Conservation (phyloP, 2,113 vertebrate species). For the Guaruba guarouba region DNA sequence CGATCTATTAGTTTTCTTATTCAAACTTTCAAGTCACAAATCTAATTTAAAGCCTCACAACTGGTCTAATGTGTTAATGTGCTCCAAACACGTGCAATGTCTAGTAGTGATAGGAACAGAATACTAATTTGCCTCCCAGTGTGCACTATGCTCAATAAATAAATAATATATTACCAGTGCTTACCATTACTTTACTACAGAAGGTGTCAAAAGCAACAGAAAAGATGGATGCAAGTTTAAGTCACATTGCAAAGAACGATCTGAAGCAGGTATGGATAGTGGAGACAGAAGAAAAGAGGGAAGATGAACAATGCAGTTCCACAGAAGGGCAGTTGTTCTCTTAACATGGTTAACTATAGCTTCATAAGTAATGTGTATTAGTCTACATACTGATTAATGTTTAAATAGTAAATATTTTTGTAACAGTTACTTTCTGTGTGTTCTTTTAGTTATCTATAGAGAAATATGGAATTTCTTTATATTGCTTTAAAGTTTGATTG, state of each 20-base stretch:
- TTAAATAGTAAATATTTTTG: background rate
- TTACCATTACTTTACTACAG: constrained; percentile 60
- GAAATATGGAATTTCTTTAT: background rate
- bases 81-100: constrained; percentile 67
- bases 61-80: constrained; percentile 76
- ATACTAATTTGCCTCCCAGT: constrained; percentile 71
- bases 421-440: background rate
- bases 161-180: constrained; percentile 71
- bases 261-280: background rate
- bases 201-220: constrained; percentile 67
- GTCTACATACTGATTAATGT: background rate
- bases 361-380: background rate
- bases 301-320: background rate
- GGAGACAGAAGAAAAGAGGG: background rate
- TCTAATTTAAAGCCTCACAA: constrained; percentile 82
- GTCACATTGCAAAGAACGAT: constrained; percentile 38
- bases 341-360: background rate
- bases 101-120: constrained; percentile 62
- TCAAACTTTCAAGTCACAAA: constrained; percentile 84
- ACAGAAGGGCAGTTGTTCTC: background rate
- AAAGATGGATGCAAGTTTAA: constrained; percentile 49
- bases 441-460: background rate
- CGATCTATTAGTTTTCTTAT: constrained; percentile 81
- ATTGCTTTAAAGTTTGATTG: background rate
- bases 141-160: constrained; percentile 62